Evolutionary conservation across 2,888 invertebrate species (phyloP), one percentile per base, ranked within the genome.

Genomic region (Hypercompe scribonia): DNA sequence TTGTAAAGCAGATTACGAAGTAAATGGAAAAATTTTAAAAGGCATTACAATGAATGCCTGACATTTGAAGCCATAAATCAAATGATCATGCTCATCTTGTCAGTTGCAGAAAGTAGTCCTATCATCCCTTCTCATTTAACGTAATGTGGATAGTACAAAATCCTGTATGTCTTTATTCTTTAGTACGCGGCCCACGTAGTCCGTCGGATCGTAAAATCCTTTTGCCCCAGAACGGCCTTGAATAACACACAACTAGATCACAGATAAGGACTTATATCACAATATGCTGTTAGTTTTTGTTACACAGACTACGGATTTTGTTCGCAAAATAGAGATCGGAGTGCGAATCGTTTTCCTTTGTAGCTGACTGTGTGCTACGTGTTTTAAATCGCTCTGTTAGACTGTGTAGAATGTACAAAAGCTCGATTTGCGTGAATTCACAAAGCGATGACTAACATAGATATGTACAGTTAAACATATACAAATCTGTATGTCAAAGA

Each of bases 171-270:
- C 83, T 86, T 83, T 82, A 83, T 83, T 81, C 81, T 78, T 88
- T 86, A 80, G 86, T 84, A 89, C 81, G 86, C 89, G 68, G 75
- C 86, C 86, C 89, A 89, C 90, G 89, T 89, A 86, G 82, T 77
- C 80, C 73, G 83, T 79, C 81, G 85, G 86, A 85, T 89, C 90
- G 88, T 89, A 89, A 89, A 89, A 89, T 88, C 88, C 86, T 86
- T 89, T 88, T 86, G 82, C 83, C 88, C 82, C 85, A 84, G 87
- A 87, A 89, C 81, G 83, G 83, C 89, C 88, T 86, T 88, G 87
- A 88, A 84, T 88, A 88, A 84, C 86, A 87, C 84, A 81, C 84
- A 84, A 89, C 87, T 89, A 88, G 86, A 88, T 89, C 89, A 88
- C 82, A 86, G 87, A 87, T 87, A 89, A 84, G 83, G 84, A 84